Evolutionary conservation across 2,797 vertebrate genomes (phyloP), one percentile per base, ranked within the genome.

Genomic region (Sphenodon punctatus): DNA sequence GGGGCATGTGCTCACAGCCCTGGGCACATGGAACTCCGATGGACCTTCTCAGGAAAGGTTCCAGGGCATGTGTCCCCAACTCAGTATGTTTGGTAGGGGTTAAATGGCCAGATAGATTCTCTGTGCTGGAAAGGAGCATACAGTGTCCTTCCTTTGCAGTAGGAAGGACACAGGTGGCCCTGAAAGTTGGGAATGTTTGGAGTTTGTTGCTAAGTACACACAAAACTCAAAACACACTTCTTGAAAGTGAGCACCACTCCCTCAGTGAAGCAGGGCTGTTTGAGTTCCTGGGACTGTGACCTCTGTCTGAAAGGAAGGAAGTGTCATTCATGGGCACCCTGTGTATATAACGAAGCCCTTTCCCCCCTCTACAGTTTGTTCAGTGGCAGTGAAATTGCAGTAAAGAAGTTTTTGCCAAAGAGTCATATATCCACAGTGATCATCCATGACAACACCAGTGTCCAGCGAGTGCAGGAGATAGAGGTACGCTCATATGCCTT

Each of bases 341-440:
- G 12, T 42, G 22, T 27, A 56, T 34, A 34, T 61, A 30, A 67
- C 45, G 38, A 30, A 7, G 20, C 8, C 23, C 8, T 6, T 27
- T 80, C 30, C 5, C 34, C 8, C 8, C 20, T 79, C 1, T 53
- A 25, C 67, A 93, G 93, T 45, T 15, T 88, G 67, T 61, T 89
- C 67, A 87, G 77, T 36, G 68, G 76, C 67, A 78, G 17, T 5
- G 91, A 94, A 67, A 55, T 45, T 32, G 73, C 64, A 0, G 8
- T 74, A 53, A 84, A 49, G 46, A 90, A 71, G 10, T 51, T 86
- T 58, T 58, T 94, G 48, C 93, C 91, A 38, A 92, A 86, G 73
- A 94, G 92, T 30, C 75, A 82, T 36, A 81, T 94, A 16, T 82
- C 89, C 15, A 80, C 58, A 14, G 90, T 94, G 74, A 92, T 93